These are phyloP conservation scores for Macrophya annulata DNA, from an alignment of 2,888 invertebrate genomes.

Conservation along the genomic window DNA sequence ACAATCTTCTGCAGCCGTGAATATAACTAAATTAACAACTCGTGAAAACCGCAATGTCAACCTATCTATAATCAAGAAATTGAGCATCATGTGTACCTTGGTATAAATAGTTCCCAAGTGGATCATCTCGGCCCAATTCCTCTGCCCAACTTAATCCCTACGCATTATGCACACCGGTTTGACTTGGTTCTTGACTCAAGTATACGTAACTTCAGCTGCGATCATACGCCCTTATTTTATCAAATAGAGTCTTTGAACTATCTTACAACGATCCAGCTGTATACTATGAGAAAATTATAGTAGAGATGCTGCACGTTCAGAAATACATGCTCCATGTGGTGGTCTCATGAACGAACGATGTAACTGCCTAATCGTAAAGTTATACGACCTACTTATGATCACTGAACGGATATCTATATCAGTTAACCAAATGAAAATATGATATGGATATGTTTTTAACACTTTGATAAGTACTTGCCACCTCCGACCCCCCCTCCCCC, in stretches of 20 bases:
- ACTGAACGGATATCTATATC: background rate
- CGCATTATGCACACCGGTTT: constrained; percentile 68
- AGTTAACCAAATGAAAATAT: background rate
- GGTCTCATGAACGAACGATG: background rate
- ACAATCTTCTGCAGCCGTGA: background rate
- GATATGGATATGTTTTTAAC: background rate
- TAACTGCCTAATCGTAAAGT: background rate
- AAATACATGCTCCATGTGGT: background rate
- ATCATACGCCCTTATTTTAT: constrained; percentile 2
- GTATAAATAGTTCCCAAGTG: constrained; percentile 73
- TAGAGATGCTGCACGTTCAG: background rate
- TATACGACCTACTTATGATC: background rate
- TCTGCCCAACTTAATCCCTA: constrained; percentile 67
- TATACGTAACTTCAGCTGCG: constrained; percentile 21
- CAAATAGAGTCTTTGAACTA: background rate
- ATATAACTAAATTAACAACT: background rate
- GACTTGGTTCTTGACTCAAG: constrained; percentile 48
- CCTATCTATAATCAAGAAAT: constrained; percentile 21
- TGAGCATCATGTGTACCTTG: background rate
- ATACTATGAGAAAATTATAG: background rate
- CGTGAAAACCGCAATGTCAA: background rate
- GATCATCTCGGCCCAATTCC: constrained; percentile 76
- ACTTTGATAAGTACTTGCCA: background rate
- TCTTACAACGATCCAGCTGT: background rate
- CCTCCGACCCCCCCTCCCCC: too few species aligned